Conservation (phyloP, 2,888 invertebrate species). For the Dioctria linearis region DNA sequence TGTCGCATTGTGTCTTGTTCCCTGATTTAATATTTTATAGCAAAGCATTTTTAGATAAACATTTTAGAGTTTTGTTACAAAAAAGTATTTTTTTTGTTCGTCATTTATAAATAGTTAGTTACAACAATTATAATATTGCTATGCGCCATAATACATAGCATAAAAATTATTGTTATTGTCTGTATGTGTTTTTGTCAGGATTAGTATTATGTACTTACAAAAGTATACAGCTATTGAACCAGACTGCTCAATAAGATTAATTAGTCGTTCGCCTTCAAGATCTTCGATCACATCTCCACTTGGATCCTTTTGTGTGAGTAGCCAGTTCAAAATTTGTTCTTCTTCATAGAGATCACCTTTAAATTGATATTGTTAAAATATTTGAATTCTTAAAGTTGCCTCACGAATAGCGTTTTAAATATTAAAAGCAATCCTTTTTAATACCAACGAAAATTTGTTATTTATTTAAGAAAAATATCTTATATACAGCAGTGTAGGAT, state of each 20-base stretch:
- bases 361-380: neutral
- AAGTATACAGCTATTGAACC: constrained; percentile 91
- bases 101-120: constrained; percentile 58
- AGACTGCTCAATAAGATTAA: constrained; percentile 83
- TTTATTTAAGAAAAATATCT: too few relatives aligned
- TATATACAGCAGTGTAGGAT: too few relatives aligned
- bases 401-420: neutral
- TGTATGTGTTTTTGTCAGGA: neutral
- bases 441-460: too few relatives aligned
- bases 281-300: constrained; percentile 92
- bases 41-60: constrained; percentile 36
- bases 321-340: constrained; percentile 90
- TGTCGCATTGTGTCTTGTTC: constrained; percentile 92
- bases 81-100: constrained; percentile 54
- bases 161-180: constrained; percentile 1
- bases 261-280: constrained; percentile 84
- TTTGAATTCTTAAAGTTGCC: neutral
- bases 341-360: constrained; percentile 89
- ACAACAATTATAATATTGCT: constrained; percentile 47
- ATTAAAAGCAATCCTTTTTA: neutral
- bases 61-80: constrained; percentile 57
- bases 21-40: constrained; percentile 73
- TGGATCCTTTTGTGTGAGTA: constrained; percentile 92
- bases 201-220: constrained; percentile 78
- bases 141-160: constrained; percentile 27